Conservation (phyloP, 2,113 vertebrate species). For the Protobothrops mucrosquamatus region DNA sequence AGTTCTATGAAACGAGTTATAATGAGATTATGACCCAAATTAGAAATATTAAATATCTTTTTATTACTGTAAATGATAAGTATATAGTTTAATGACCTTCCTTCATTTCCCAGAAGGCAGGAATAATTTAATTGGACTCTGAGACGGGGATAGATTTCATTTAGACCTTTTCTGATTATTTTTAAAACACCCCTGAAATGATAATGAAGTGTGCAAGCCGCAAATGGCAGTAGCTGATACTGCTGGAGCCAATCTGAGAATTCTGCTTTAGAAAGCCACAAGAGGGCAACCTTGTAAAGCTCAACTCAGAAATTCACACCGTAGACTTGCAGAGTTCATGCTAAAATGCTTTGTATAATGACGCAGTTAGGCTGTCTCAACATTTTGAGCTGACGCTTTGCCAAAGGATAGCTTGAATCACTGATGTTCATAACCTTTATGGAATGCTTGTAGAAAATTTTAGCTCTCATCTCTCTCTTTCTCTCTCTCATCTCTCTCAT, state of each 20-base stretch:
- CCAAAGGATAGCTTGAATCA: background rate
- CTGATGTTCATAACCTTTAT: slow-evolving; percentile 19
- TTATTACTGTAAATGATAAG: slow-evolving; percentile 21
- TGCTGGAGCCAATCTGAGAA: background rate
- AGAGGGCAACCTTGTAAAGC: slow-evolving; percentile 58
- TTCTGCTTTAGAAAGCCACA: slow-evolving; percentile 38
- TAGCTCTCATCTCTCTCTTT: background rate
- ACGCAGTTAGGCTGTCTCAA: background rate
- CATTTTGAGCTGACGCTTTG: background rate
- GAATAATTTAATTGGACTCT: slow-evolving; percentile 23
- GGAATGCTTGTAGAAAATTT: background rate
- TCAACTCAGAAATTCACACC: slow-evolving; percentile 16
- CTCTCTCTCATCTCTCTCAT: no score
- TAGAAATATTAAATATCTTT: slow-evolving; percentile 20
- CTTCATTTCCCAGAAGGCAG: slow-evolving; percentile 7
- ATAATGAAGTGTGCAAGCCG: background rate
- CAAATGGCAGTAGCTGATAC: background rate
- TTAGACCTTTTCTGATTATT: slow-evolving; percentile 19
- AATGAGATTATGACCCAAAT: slow-evolving; percentile 30
- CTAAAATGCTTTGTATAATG: background rate
- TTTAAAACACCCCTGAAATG: slow-evolving; percentile 22
- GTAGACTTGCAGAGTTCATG: background rate
- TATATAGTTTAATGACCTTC: background rate
- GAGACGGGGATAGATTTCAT: slow-evolving; percentile 10
- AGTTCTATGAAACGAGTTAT: background rate